Evolutionary conservation across 2,797 vertebrate genomes (phyloP).

Genomic region (Enteromius paludinosus): DNA sequence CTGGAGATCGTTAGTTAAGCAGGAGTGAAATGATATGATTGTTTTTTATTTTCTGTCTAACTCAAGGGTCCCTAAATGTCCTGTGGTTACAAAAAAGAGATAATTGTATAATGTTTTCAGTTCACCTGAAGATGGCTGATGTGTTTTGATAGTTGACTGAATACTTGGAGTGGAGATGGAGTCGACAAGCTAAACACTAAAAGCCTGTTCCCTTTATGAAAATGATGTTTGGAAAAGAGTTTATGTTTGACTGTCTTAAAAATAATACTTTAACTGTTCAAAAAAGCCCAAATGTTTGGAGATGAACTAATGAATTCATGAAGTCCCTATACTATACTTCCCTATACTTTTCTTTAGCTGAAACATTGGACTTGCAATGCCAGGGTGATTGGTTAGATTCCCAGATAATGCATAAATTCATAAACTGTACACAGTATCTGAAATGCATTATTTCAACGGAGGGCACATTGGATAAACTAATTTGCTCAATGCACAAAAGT

Average conservation of each 20-base stretch:
- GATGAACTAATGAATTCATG: not conserved
- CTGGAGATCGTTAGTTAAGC: constrained; percentile 37
- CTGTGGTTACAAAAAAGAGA: not conserved
- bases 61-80: not conserved
- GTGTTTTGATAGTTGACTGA: not conserved
- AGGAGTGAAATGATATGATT: constrained; percentile 41
- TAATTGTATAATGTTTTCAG: not conserved
- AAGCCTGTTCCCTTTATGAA: not conserved
- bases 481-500: not conserved
- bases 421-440: not conserved
- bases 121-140: not conserved
- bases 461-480: not conserved
- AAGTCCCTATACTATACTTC: not conserved
- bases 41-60: constrained; percentile 29
- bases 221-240: not conserved
- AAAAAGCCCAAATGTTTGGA: not conserved
- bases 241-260: not conserved
- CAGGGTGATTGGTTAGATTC: not conserved
- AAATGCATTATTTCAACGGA: not conserved
- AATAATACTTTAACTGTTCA: not conserved
- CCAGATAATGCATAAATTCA: not conserved
- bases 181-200: not conserved
- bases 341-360: not conserved
- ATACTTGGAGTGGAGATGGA: not conserved
- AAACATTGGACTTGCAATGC: not conserved